Conservation (phyloP, 64 coral and sea anemone species). For the Montipora cactus region DNA sequence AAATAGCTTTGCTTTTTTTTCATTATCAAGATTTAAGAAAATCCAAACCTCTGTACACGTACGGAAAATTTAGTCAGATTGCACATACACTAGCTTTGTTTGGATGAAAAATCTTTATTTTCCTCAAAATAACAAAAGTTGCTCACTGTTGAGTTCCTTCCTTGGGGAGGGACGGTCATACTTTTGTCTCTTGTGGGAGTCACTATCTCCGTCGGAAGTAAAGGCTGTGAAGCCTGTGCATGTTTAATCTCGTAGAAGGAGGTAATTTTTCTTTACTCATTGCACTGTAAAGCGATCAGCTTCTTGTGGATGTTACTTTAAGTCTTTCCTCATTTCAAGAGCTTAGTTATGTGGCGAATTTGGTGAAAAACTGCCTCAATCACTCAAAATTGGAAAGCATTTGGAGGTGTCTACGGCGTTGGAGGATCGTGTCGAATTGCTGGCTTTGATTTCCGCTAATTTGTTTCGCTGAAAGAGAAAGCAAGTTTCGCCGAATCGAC, state of each 20-base stretch:
- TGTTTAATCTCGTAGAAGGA: not conserved
- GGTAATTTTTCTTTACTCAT: not conserved
- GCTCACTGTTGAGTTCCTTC: too few species aligned
- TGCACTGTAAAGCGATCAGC: not conserved
- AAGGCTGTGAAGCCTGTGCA: not conserved
- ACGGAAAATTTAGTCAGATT: too few species aligned
- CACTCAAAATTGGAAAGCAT: not conserved
- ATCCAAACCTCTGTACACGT: too few species aligned
- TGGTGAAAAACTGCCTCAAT: not conserved
- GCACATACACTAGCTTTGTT: too few species aligned
- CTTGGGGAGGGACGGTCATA: not conserved
- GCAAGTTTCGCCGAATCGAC: not conserved
- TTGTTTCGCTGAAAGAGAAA: not conserved
- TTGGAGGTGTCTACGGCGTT: not conserved
- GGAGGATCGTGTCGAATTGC: slow-evolving; percentile 1
- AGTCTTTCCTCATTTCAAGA: not conserved
- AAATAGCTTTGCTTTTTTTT: not conserved
- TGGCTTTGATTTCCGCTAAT: not conserved
- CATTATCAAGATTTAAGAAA: not conserved
- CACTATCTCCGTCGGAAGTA: slow-evolving; percentile 14
- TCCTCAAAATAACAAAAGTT: too few species aligned
- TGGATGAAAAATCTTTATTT: too few species aligned
- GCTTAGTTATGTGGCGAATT: not conserved
- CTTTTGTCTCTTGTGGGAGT: slow-evolving; percentile 25
- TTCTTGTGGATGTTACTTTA: not conserved